Evolutionary conservation across 2,888 invertebrate genomes (phyloP), one percentile per base, ranked within the genome.

Genomic region (Tetrapedia diversipes): DNA sequence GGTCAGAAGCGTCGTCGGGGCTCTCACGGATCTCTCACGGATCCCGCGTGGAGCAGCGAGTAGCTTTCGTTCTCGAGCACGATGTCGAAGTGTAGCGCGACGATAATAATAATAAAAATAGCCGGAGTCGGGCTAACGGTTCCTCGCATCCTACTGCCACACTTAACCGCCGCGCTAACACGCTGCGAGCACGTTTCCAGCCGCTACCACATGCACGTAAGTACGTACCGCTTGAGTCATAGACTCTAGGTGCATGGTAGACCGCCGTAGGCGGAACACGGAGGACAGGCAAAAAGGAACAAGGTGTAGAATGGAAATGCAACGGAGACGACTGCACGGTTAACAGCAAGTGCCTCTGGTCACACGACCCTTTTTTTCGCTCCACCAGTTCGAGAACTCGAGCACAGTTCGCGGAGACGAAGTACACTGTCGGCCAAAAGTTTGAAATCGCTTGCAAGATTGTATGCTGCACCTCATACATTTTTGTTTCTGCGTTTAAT

Each of bases 91-190:
- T 79, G 78, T 83, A 79, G 80, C 81, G 54, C 65, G 41, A 72
- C 77, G 77, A 73, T 70, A 60, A 85, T 81, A 59, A 80, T 88
- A 87, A 90, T 88, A 88, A 90, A 90, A 89, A 89, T 89, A 87
- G 82, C 78, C 76, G 59, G 85, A 86, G 88, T 86, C 88, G 87
- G 85, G 82, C 83, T 89, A 91, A 91, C 91, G 91, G 91, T 90
- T 88, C 83, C 86, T 89, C 86, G 88, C 88, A 90, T 90, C 91
- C 91, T 90, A 91, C 91, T 91, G 91, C 90, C 91, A 91, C 90
- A 91, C 91, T 90, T 91, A 89, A 79, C 80, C 72, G 81, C 86
- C 80, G 80, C 75, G n/a, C 81, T 76, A 82, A 84, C 82, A 61
- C 56, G 77, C 77, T 57, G 49, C 51, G 76, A 68, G 64, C 75